Base-by-base conservation (phyloP, 2,113 vertebrate species). In the Ammodytes dubius region DNA sequence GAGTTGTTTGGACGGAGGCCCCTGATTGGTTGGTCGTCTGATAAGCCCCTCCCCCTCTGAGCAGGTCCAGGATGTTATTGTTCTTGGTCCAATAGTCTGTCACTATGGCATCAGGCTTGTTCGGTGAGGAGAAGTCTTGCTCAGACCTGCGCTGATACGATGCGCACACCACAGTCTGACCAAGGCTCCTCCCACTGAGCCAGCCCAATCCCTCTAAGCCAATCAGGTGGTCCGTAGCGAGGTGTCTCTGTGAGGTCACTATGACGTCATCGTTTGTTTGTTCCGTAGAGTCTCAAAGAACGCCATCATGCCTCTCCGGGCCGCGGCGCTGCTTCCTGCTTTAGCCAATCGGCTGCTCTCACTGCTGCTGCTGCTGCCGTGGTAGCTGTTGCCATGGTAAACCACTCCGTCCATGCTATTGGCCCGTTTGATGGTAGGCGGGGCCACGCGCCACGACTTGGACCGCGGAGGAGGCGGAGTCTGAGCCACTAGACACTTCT, bases 401-500 rank as follows among this genome's bases (percentile, higher is more conserved):
- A 82, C 81, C 43, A 95, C 95, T 58, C 85, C 74, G 46, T 97
- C 97, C 91, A 96, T 91, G 4, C 96, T 96, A 87, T 95, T 94
- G 64, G 95, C 95, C 46, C 95, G 91, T 89, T 94, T 97, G 75
- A 96, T 93, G 87, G 95, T 96, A 53, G 95, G 91, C 3, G 92
- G 85, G 52, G 92, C 72, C 4, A 4, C 88, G 14, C 93, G 93
- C 52, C 95, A 88, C 35, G 94, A 93, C 91, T 95, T 97, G 35
- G 94, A 83, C 88, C 94, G 96, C 2, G 93, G 83, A 13, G 94
- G 96, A 35, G 97, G 27, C 27, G 27, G 96, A 17, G 97, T 96
- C 69, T 97, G 96, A 10, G 97, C 96, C 80, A 98, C 97, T 86
- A 99, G 95, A 91, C 97, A 98, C 90, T 96, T 97, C 94, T 98